phyloP scores from a whole-genome alignment of 1,140 invertebrate genomes.

The Hypothenemus hampei region DNA sequence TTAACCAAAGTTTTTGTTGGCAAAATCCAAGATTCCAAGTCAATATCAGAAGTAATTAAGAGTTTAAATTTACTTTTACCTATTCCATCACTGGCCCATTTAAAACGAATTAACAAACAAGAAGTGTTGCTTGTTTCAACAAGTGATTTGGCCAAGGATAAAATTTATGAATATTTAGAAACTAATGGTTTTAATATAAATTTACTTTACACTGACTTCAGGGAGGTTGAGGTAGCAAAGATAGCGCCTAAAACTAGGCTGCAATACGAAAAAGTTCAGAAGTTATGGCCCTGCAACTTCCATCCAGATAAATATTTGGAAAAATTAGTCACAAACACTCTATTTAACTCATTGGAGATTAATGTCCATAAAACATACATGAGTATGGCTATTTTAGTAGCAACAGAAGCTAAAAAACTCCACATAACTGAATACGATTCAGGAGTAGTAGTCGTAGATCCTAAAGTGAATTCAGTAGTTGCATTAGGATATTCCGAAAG shows the following conservation, averaged over 20 bases:
- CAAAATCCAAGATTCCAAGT: constrained; percentile 54
- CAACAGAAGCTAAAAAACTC: constrained; percentile 25
- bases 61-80: constrained; percentile 53
- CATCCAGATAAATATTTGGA: constrained; percentile 71
- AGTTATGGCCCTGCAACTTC: constrained; percentile 81
- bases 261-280: constrained; percentile 60
- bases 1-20: constrained; percentile 57
- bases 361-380: constrained; percentile 58
- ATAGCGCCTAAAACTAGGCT: constrained; percentile 56
- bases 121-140: constrained; percentile 56
- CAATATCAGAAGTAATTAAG: constrained; percentile 59
- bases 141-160: constrained; percentile 16
- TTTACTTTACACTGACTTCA: constrained; percentile 52
- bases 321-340: constrained; percentile 54
- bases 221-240: constrained; percentile 56
- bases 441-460: constrained; percentile 65
- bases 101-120: constrained; percentile 67
- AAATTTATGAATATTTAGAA: constrained; percentile 49
- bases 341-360: constrained; percentile 59
- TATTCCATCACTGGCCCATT: constrained; percentile 59
- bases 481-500: constrained; percentile 61
- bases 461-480: constrained; percentile 54
- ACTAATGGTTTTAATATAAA: constrained; percentile 50
- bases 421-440: constrained; percentile 35
- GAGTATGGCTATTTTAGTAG: constrained; percentile 54